Percentiles rank a stretch among this genome's conserved stretches.
These are phyloP conservation scores for Lethenteron reissneri DNA, from an alignment of 2,113 vertebrate genomes.

Conservation along the genomic window DNA sequence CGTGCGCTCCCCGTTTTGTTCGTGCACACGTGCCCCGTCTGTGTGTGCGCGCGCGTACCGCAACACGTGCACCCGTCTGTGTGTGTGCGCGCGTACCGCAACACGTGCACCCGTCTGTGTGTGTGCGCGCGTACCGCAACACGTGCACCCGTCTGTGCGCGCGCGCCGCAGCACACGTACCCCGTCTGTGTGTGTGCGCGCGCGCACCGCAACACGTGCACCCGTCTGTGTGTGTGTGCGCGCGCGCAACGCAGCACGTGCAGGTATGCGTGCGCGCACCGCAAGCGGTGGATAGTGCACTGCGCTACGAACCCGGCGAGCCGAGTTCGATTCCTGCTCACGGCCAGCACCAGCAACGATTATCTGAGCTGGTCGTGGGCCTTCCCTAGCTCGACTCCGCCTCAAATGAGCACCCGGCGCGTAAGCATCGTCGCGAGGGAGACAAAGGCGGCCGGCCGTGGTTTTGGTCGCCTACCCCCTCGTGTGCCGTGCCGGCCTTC, in stretches of 20 bases:
- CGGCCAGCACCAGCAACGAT: too few relatives aligned
- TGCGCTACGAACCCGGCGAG: too few relatives aligned
- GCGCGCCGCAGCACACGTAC: neutral
- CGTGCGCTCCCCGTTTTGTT: neutral
- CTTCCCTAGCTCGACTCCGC: too few relatives aligned
- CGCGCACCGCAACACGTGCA: neutral
- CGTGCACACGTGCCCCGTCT: neutral
- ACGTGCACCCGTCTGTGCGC: neutral
- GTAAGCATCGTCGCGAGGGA: too few relatives aligned
- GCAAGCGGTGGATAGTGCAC: too few relatives aligned
- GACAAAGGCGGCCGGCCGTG: too few relatives aligned
- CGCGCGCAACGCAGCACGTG: neutral
- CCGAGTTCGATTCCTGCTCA: too few relatives aligned
- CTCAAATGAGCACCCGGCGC: too few relatives aligned
- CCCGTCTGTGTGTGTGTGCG: neutral
- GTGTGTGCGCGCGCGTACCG: neutral
- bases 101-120: neutral
- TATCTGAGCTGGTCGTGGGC: too few relatives aligned
- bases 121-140: neutral
- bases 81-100: neutral
- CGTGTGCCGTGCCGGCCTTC: too few relatives aligned
- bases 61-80: neutral
- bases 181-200: neutral
- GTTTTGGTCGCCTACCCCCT: too few relatives aligned
- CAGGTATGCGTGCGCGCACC: neutral